Percentiles rank a stretch among this genome's conserved stretches.
phyloP scores from a whole-genome alignment of 2,888 invertebrate genomes.

The Homarus gammarus region DNA sequence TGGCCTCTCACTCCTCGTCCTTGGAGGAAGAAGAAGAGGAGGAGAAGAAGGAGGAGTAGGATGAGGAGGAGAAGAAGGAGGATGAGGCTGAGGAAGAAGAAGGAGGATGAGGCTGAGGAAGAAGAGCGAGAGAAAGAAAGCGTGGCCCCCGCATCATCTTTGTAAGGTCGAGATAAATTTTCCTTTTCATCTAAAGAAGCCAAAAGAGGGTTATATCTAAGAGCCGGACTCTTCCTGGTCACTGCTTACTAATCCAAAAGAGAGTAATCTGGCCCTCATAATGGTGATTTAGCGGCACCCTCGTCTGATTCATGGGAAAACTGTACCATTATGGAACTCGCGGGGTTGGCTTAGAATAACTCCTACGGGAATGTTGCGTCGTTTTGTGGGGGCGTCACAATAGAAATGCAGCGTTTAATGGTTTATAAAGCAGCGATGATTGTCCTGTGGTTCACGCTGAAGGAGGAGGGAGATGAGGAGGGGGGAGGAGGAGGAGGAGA shows the following conservation, averaged over 20 bases:
- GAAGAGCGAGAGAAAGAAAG: neutral
- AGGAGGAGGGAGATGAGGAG: neutral
- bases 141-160: slow-evolving; percentile 21
- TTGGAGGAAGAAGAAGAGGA: neutral
- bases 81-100: neutral
- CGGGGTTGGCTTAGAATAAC: neutral
- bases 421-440: neutral
- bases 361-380: neutral
- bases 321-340: neutral
- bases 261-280: slow-evolving; percentile 49
- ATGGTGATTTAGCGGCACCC: slow-evolving; percentile 37
- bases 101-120: neutral
- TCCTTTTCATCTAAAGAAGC: slow-evolving; percentile 37
- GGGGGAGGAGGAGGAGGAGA: neutral
- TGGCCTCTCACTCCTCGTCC: slow-evolving; percentile 11
- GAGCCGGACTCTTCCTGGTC: slow-evolving; percentile 58
- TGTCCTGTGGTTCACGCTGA: neutral
- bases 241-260: slow-evolving; percentile 69
- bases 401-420: slow-evolving; percentile 16
- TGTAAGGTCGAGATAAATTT: slow-evolving; percentile 41
- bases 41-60: neutral
- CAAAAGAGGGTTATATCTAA: slow-evolving; percentile 6
- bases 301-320: slow-evolving; percentile 36
- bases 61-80: neutral
- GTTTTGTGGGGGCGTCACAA: slow-evolving; percentile 2